Base-by-base conservation (phyloP, 2,797 vertebrate species). In the Syngnathus rostellatus region DNA sequence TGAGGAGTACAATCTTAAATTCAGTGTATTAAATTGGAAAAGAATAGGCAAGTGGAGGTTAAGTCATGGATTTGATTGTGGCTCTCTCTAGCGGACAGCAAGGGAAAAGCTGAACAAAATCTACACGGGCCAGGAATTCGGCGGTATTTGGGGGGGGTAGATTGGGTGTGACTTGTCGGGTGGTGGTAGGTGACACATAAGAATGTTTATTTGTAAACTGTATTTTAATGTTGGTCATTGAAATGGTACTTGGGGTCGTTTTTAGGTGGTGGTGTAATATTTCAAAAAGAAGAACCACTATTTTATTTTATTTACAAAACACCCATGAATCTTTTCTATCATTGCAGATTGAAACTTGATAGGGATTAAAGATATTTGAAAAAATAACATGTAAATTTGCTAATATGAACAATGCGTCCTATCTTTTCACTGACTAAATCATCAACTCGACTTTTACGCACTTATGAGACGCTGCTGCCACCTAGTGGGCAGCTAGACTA, bases 381-480 rank as follows among this genome's bases (percentile, higher is more conserved):
- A 21, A 17, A 23, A 53, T 53, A 3, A 23, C n/a, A 21, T 21
- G 8, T 3, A 53, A 53, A 53, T 21, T 8, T 21, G 6, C 3
- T 9, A 21, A 53, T 21, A 9, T 53, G 8, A 53, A 8, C 17
- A 50, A 8, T 50, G 46, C 31, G 31, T 31, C 31, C 31, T 31
- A 31, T 4, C 31, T 31, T 31, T 25, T 25, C 25, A 25, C 25
- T 25, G 3, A 59, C 37, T 8, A 39, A 59, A 39, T 39, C 5
- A 11, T 40, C 38, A 40, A 38, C 9, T 9, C 5, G 38, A 10
- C 21, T 2, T 55, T 23, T 61, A 43, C 8, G 3, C 31, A 80
- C 83, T 78, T 57, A 40, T 68, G 62, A 65, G 40, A 76, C 72
- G 19, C 51, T 84, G 68, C 80, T 78, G 72, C 83, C 82, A 69